Evolutionary conservation across 2,797 vertebrate species (phyloP).

Genomic region (Carduelis carduelis): DNA sequence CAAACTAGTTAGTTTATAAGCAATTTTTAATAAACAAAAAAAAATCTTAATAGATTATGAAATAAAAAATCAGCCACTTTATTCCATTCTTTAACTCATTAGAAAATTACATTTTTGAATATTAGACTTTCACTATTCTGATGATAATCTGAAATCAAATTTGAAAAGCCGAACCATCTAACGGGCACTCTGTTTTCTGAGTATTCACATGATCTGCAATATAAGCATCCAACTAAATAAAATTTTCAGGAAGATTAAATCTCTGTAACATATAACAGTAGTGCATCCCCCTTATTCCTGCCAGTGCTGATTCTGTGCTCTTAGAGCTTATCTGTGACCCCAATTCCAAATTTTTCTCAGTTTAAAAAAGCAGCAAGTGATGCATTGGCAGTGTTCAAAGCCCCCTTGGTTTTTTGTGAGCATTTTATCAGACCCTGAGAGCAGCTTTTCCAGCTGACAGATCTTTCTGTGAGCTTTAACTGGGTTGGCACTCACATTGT

Average conservation of each 20-base stretch:
- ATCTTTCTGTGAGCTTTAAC: background rate
- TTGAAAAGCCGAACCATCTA: background rate
- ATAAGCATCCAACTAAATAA: background rate
- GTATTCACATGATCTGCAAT: background rate
- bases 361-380: background rate
- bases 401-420: background rate
- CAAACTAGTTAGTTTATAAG: background rate
- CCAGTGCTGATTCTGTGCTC: background rate
- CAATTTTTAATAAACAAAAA: background rate
- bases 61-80: background rate
- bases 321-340: background rate
- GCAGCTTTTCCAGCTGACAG: background rate
- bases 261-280: background rate
- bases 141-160: background rate
- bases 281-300: background rate
- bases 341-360: background rate
- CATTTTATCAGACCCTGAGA: background rate
- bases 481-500: background rate
- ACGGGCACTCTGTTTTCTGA: rapidly evolving
- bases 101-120: background rate
- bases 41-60: background rate
- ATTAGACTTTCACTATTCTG: background rate
- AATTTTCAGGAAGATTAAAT: background rate
- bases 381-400: background rate
- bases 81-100: background rate